Conservation (phyloP, 2,113 vertebrate species). For the Cathartes aura region DNA sequence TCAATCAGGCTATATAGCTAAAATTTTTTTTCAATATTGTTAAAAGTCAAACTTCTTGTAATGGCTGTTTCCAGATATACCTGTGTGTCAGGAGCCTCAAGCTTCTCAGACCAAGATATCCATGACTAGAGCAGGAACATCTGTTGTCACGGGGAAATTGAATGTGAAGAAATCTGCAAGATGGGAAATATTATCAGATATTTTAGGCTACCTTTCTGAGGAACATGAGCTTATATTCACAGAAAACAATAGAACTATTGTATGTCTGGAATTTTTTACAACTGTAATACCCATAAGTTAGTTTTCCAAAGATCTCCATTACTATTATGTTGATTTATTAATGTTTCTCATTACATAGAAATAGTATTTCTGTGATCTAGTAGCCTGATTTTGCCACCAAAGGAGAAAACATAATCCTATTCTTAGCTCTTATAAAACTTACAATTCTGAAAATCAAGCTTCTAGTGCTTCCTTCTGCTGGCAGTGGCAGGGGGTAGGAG, state of each 20-base stretch:
- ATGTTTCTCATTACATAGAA: not conserved
- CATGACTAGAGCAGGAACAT: slow-evolving; percentile 1
- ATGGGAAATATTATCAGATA: not conserved
- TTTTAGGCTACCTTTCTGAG: not conserved
- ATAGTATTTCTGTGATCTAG: not conserved
- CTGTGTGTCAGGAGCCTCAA: not conserved
- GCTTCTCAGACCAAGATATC: not conserved
- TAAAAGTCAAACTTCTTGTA: not conserved
- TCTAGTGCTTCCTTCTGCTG: not conserved
- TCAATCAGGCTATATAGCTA: not conserved
- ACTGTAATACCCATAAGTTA: not conserved
- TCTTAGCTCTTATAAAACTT: not conserved
- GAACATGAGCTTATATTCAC: not conserved
- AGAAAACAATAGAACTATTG: not conserved
- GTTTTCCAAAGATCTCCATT: not conserved
- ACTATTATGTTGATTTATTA: not conserved
- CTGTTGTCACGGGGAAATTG: not conserved
- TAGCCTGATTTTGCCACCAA: not conserved
- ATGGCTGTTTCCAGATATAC: not conserved
- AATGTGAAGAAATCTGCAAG: slow-evolving; percentile 1
- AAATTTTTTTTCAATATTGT: not conserved
- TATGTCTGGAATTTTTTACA: not conserved
- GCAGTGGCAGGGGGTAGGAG: not conserved
- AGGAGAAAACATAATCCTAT: not conserved
- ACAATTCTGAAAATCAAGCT: not conserved